Evolutionary conservation across 2,888 invertebrate species (phyloP).

Genomic region (Hyposoter dolosus): DNA sequence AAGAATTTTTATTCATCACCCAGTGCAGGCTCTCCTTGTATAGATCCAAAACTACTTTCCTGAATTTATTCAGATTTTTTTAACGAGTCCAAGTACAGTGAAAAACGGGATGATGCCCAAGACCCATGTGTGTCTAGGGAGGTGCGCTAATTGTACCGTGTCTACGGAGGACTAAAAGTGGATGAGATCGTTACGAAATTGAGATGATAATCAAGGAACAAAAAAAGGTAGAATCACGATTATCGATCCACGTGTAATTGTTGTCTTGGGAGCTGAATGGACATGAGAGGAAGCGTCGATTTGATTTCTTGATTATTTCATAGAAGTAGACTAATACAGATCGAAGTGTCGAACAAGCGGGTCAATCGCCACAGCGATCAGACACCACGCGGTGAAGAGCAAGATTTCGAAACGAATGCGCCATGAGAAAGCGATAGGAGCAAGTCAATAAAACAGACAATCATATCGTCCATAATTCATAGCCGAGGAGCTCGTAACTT

Average conservation of each 20-base stretch:
- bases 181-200: slow-evolving; percentile 9
- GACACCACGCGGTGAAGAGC: not conserved
- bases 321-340: slow-evolving; percentile 5
- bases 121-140: no score
- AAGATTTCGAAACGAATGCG: not conserved
- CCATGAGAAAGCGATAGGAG: not conserved
- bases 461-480: not conserved
- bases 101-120: no score
- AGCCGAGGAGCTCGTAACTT: not conserved
- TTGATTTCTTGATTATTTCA: slow-evolving; percentile 28
- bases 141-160: no score
- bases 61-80: no score
- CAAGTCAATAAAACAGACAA: not conserved
- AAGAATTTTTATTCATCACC: no score
- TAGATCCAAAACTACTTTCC: no score
- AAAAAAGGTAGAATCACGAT: slow-evolving; percentile 23
- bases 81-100: no score
- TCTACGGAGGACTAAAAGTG: not conserved
- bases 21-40: no score
- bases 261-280: slow-evolving; percentile 6
- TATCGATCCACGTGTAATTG: not conserved
- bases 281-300: slow-evolving; percentile 1
- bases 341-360: not conserved
- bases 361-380: not conserved
- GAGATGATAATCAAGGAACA: slow-evolving; percentile 8